phyloP scores from a whole-genome alignment of 2,113 vertebrate species.

The Lampris incognitus region DNA sequence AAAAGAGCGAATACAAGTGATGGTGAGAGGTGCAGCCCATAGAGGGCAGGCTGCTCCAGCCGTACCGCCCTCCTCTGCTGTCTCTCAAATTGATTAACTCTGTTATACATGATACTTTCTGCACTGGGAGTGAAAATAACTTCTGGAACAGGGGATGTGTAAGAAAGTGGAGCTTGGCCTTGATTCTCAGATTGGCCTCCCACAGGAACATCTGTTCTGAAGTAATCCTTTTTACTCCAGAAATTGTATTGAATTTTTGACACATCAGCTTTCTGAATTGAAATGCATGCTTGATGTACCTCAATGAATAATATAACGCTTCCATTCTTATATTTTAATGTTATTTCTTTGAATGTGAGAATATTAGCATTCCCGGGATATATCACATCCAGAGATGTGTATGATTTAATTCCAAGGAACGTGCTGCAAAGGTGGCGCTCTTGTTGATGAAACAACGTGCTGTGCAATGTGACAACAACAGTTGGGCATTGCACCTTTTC shows the following conservation, averaged over 20 bases:
- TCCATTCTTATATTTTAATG: constrained; percentile 41
- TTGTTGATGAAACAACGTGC: neutral
- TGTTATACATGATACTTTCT: constrained; percentile 60
- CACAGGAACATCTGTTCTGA: constrained; percentile 21
- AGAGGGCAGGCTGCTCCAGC: constrained; percentile 57
- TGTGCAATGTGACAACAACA: neutral
- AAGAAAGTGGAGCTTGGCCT: constrained; percentile 21
- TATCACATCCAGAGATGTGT: constrained; percentile 10
- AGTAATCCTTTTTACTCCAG: constrained; percentile 43
- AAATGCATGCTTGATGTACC: constrained; percentile 41
- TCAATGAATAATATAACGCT: constrained; percentile 52
- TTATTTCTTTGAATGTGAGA: constrained; percentile 24
- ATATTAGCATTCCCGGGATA: neutral
- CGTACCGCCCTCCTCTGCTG: constrained; percentile 12
- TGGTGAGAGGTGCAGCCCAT: constrained; percentile 16
- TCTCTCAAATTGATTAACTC: constrained; percentile 53
- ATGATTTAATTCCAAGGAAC: constrained; percentile 14
- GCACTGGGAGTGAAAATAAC: constrained; percentile 58
- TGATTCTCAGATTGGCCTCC: constrained; percentile 26
- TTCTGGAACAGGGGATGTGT: constrained; percentile 52
- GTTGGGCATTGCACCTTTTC: neutral
- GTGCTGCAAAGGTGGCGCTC: neutral
- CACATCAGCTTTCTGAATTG: constrained; percentile 33
- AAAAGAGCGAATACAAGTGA: neutral
- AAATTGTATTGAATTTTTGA: constrained; percentile 40